Base-by-base conservation (phyloP, 2,888 invertebrate genomes). In the Tortrix viridana region DNA sequence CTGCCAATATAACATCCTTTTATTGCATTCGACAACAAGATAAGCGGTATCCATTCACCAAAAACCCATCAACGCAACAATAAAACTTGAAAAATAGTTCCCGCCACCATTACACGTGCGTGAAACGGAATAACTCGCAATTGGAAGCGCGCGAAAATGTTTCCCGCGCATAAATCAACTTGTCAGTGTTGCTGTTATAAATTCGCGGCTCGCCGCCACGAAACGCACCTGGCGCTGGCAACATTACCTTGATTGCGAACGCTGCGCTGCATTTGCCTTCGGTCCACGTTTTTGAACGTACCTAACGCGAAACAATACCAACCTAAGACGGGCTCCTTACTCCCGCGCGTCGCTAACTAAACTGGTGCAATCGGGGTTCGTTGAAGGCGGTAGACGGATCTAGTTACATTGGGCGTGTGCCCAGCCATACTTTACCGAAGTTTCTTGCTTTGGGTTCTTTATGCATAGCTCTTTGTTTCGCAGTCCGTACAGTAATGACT, bases 161-260 rank as follows among this genome's bases (percentile, higher is more conserved):
- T 84, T 81, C 77, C 82, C 74, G 76, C 79, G 80, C 79, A 86
- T 89, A 88, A 88, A 89, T 89, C 88, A 88, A 78, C 76, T 81
- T 89, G 89, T 89, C 89, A 84, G 85, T 88, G 85, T 84, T 82
- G 84, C 83, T 71, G 85, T 87, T 87, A 88, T 89, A 88, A 85
- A 89, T 89, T 86, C 85, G 85, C 82, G 80, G 78, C 75, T 76
- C 71, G 77, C 79, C 80, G 78, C 80, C 77, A 67, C 74, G 76
- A 75, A 76, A 82, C 86, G 83, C 89, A 89, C 89, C 89, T 89
- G 81, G 71, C 77, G 75, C 77, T 74, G 85, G 85, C 82, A 83
- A 85, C 88, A 86, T 88, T 87, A 87, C 86, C 82, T 85, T 88
- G 89, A 89, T 89, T 89, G 85, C 88, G 78, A 80, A 72, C 74